Base-by-base conservation (phyloP, 2,888 invertebrate genomes). In the Diarsia mendica region DNA sequence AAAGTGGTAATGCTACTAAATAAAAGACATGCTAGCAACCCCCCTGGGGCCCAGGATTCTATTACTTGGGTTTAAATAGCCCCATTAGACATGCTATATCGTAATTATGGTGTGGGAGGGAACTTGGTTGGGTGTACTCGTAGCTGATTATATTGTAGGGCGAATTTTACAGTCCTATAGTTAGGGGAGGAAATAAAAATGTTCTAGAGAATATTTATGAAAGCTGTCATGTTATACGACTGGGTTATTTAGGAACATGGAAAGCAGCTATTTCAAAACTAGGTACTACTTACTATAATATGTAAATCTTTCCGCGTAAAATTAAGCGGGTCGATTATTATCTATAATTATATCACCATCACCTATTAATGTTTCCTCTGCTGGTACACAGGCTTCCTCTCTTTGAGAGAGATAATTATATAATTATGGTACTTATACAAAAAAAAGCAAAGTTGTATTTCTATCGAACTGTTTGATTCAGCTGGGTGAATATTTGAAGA, bases 81-180 rank as follows among this genome's bases (percentile, higher is more conserved):
- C 15, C 72, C 3, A 58, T 64, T 67, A 53, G 33, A 79, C 79
- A 82, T 83, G 83, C 79, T 82, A 82, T 58, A 58, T 11, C 1
- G 61, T 55, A 39, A 68, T 82, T 69, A 77, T 55, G 61, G 18
- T 63, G 39, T 61, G 33, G 60, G 81, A 23, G 55, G 55, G 53
- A 64, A 67, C 28, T 39, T 67, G 5, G 13, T 28, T 13, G 15
- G 60, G 46, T 33, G 23, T 65, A n/a, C 10, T 61, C 0, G 20
- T 53, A 44, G 3, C 11, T 46, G 8, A 44, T 55, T 77, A 33
- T 58, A 20, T 65, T 69, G 11, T 51, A n/a, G 20, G 74, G 8
- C 15, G 15, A 49, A 20, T 11, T n/a, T 4, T 44, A 6, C 39
- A 49, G 10, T 39, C 23, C 20, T 61, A 4, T 49, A 11, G 3